phyloP scores from a whole-genome alignment of 1,140 invertebrate species.

The Gryon sp. region DNA sequence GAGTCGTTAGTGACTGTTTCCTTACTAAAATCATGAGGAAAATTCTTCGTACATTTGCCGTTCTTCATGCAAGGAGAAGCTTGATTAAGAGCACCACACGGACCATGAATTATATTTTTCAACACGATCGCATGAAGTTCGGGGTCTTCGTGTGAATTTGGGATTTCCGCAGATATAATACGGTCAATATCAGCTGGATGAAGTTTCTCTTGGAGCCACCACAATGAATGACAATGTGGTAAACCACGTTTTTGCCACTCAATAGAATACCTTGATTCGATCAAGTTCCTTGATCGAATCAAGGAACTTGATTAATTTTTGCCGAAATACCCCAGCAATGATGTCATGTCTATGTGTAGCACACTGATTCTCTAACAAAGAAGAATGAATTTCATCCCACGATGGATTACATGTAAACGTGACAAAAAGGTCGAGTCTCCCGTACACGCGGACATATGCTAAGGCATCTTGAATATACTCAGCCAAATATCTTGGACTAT shows the following conservation, averaged over 20 bases:
- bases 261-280: too few relatives aligned
- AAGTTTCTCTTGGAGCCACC: neutral
- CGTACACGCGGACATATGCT: neutral
- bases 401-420: neutral
- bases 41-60: neutral
- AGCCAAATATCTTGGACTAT: too few relatives aligned
- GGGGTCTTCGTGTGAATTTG: neutral
- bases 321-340: neutral
- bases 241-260: too few relatives aligned
- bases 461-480: too few relatives aligned
- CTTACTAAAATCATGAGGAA: neutral
- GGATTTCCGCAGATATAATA: neutral
- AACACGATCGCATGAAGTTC: neutral
- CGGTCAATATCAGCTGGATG: neutral
- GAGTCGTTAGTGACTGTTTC: neutral
- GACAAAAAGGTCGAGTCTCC: neutral
- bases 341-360: neutral
- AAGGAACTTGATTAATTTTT: neutral
- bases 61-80: neutral
- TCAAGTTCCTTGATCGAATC: too few relatives aligned
- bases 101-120: constrained; percentile 2
- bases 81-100: neutral
- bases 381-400: neutral
- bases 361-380: too few relatives aligned
- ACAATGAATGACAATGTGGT: too few relatives aligned